Conservation (phyloP, 2,797 vertebrate species). For the Aldrovandia affinis region DNA sequence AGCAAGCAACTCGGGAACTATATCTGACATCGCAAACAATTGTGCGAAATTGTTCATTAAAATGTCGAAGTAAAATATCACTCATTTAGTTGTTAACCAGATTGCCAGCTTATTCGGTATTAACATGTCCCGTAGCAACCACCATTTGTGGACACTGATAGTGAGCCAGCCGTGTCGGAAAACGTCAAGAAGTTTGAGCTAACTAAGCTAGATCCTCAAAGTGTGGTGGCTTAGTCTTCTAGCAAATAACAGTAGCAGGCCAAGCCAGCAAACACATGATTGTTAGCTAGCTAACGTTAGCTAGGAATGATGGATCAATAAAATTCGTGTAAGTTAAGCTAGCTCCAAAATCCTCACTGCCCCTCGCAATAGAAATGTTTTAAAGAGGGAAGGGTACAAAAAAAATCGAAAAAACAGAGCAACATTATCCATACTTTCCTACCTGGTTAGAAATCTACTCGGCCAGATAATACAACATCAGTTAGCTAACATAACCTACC, state of each 20-base stretch:
- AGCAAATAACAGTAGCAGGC: background rate
- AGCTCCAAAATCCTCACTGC: background rate
- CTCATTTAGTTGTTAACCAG: too few species aligned
- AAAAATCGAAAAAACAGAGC: background rate
- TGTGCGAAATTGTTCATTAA: too few species aligned
- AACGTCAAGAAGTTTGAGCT: background rate
- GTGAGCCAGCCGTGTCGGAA: background rate
- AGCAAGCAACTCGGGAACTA: too few species aligned
- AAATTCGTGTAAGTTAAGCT: background rate
- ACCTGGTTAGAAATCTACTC: background rate
- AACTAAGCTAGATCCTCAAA: background rate
- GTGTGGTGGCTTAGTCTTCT: background rate
- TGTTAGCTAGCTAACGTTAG: background rate
- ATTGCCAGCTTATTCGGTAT: too few species aligned
- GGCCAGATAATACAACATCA: background rate
- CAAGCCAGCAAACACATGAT: background rate
- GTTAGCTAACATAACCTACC: conserved; percentile 27
- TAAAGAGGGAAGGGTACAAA: background rate
- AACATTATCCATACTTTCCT: background rate
- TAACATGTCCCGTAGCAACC: too few species aligned
- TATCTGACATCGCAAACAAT: too few species aligned
- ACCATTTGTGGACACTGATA: background rate
- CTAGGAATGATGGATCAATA: background rate
- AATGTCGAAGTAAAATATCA: too few species aligned
- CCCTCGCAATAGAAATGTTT: background rate